Conservation (phyloP, 2,888 invertebrate species). For the Imbricaverruca yamaguchii region DNA sequence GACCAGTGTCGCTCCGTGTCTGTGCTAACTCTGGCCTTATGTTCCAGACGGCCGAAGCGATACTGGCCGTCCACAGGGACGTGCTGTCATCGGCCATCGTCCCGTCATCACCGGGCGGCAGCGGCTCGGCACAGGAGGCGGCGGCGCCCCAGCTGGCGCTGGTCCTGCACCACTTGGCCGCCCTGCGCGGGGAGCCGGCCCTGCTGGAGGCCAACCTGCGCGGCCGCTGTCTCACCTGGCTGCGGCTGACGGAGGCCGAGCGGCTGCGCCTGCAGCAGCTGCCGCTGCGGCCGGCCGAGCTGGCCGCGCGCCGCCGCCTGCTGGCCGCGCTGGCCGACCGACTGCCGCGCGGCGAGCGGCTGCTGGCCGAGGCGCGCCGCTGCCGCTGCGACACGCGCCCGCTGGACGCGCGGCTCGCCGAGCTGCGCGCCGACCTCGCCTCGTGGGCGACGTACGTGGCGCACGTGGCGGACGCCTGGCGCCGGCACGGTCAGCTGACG, state of each 20-base stretch:
- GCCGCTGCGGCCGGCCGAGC: conserved; percentile 62
- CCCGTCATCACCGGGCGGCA: conserved; percentile 33
- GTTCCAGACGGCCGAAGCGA: neutral
- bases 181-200: neutral
- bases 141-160: neutral
- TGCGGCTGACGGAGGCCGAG: conserved; percentile 58
- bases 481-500: conserved; percentile 33
- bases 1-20: no score
- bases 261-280: conserved; percentile 70
- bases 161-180: neutral
- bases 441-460: conserved; percentile 45
- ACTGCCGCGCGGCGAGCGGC: conserved; percentile 28
- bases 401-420: conserved; percentile 49
- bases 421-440: conserved; percentile 52
- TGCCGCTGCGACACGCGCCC: conserved; percentile 31
- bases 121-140: neutral
- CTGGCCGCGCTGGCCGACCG: conserved; percentile 40
- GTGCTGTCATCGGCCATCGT: conserved; percentile 31
- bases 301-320: conserved; percentile 39
- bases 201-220: conserved; percentile 40
- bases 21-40: no score
- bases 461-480: conserved; percentile 35
- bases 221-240: conserved; percentile 58
- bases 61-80: conserved; percentile 10
- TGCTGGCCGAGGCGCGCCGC: conserved; percentile 31